A percentile compares a stretch with the other conserved stretches of the same genome.
Conservation (phyloP, 2,113 vertebrate species). For the Jacana jacana region DNA sequence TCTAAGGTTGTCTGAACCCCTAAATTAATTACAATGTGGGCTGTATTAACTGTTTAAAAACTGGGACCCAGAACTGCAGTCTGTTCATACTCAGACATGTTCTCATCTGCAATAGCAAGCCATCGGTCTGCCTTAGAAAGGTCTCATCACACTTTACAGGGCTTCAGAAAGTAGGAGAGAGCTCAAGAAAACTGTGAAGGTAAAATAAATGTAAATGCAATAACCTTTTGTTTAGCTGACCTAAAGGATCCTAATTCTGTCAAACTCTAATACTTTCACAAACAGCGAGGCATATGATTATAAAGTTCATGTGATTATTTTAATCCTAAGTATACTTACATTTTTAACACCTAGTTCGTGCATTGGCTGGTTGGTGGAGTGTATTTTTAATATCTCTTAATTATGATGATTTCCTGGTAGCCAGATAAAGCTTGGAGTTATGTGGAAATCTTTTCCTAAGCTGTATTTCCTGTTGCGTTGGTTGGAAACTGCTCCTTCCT, state of each 20-base stretch:
- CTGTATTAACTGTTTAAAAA: background rate
- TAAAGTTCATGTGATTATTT: background rate
- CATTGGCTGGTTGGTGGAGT: background rate
- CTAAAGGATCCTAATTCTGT: background rate
- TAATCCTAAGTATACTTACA: background rate
- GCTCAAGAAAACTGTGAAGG: background rate
- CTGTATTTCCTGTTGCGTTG: conserved; percentile 37
- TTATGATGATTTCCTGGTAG: conserved; percentile 27
- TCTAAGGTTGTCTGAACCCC: background rate
- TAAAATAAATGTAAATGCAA: background rate
- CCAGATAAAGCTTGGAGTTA: background rate
- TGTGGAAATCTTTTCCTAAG: background rate
- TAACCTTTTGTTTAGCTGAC: background rate
- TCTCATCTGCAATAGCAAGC: background rate
- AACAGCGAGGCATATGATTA: background rate
- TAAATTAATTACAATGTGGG: background rate
- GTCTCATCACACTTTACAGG: background rate
- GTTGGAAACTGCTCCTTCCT: conserved; percentile 44
- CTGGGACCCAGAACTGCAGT: background rate
- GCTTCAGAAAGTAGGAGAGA: background rate
- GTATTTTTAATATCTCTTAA: background rate
- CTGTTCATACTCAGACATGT: background rate
- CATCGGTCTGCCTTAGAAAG: background rate
- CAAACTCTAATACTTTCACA: background rate
- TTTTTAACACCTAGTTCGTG: background rate